These are phyloP conservation scores for Schizopygopsis malacanthus DNA, from an alignment of 2,797 vertebrate species.

Conservation along the genomic window DNA sequence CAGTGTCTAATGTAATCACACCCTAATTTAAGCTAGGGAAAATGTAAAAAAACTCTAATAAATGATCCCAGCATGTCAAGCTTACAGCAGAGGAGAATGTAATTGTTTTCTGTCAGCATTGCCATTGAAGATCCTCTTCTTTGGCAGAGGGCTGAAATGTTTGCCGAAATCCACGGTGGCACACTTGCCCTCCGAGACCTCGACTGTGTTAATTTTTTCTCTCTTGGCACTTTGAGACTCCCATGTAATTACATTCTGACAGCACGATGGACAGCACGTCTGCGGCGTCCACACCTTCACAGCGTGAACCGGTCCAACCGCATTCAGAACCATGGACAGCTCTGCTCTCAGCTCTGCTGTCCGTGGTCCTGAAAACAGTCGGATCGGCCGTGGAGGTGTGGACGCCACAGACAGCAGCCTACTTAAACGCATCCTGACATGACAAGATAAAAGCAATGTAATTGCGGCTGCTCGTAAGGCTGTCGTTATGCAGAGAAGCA, in stretches of 20 bases:
- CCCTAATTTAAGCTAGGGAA: not conserved
- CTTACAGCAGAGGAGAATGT: conserved; percentile 8
- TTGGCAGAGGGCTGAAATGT: conserved; percentile 45
- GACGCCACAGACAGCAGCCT: not conserved
- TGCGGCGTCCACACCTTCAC: conserved; percentile 26
- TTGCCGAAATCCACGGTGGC: conserved; percentile 42
- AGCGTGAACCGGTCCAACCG: not conserved
- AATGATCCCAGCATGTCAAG: conserved; percentile 18
- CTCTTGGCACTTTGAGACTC: conserved; percentile 41
- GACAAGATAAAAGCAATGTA: conserved; percentile 19
- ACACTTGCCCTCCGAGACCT: conserved; percentile 51
- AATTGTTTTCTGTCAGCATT: conserved; percentile 39
- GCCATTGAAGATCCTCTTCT: conserved; percentile 30
- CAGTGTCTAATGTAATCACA: no score
- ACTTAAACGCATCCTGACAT: not conserved
- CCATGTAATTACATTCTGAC: conserved; percentile 57
- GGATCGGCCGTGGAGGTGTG: not conserved
- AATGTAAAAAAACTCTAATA: not conserved
- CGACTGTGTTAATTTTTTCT: conserved; percentile 19
- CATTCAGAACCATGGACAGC: conserved; percentile 63
- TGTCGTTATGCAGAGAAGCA: conserved; percentile 36
- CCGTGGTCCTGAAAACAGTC: not conserved
- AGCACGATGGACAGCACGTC: conserved; percentile 48
- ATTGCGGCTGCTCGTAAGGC: conserved; percentile 19
- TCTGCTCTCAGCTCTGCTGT: conserved; percentile 4